A percentile compares a stretch with the other conserved stretches of the same genome.
Evolutionary conservation across 2,888 invertebrate genomes (phyloP).

Genomic region (Pammene fasciana): DNA sequence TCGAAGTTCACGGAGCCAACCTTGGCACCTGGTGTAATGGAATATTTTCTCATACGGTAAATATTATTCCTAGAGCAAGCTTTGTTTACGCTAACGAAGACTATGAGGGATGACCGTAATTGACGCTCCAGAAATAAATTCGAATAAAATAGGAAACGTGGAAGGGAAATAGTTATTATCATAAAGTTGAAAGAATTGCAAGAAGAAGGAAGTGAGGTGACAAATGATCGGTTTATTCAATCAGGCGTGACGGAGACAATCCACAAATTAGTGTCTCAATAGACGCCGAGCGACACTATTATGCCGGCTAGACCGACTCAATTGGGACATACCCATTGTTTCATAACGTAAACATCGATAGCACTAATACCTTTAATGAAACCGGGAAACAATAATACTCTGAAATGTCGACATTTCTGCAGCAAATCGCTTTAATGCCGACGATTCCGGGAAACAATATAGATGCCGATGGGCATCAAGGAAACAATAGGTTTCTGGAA

Average conservation of each 20-base stretch:
- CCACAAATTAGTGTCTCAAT: slow-evolving; percentile 32
- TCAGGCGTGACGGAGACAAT: slow-evolving; percentile 20
- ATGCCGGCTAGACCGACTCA: slow-evolving; percentile 2
- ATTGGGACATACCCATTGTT: slow-evolving; percentile 8
- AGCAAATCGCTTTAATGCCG: slow-evolving; percentile 19
- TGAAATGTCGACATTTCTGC: slow-evolving; percentile 18
- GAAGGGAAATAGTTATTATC: slow-evolving; percentile 27
- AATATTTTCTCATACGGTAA: slow-evolving; percentile 45
- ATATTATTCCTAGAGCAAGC: slow-evolving; percentile 44
- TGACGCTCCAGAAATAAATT: slow-evolving; percentile 27
- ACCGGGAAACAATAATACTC: slow-evolving; percentile 14
- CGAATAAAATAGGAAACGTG: slow-evolving; percentile 24
- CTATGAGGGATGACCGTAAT: slow-evolving; percentile 33
- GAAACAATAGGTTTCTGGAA: slow-evolving; percentile 32
- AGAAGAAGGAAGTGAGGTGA: slow-evolving; percentile 20
- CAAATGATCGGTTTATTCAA: slow-evolving; percentile 35
- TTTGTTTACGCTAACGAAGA: slow-evolving; percentile 45
- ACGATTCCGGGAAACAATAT: slow-evolving; percentile 26
- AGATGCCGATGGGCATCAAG: slow-evolving; percentile 15
- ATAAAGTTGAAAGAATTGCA: slow-evolving; percentile 30
- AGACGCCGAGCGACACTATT: slow-evolving; percentile 17
- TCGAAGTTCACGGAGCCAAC: slow-evolving; percentile 32
- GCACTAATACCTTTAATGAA: background rate
- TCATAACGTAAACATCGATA: slow-evolving; percentile 10
- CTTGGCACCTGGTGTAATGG: slow-evolving; percentile 41